Evolutionary conservation across 2,113 vertebrate genomes (phyloP).

Genomic region (Hydropotes inermis): DNA sequence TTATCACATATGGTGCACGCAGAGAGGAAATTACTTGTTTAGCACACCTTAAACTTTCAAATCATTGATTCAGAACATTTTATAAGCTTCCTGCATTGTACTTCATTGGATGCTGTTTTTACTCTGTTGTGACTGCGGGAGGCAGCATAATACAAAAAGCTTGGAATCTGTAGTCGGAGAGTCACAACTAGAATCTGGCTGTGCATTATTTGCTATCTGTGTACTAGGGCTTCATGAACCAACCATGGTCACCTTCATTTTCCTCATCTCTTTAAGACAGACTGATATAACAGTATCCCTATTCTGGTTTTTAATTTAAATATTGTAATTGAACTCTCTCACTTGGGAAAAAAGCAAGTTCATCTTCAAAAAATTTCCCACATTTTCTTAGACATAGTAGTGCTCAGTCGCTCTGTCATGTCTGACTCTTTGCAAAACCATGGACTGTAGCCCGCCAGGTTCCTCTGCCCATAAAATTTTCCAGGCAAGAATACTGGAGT

Average conservation of each 20-base stretch:
- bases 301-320: not conserved
- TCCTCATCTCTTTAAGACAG: not conserved
- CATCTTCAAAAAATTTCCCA: not conserved
- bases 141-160: slow-evolving; percentile 57
- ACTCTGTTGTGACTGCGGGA: slow-evolving; percentile 40
- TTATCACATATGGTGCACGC: not conserved
- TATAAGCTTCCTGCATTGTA: not conserved
- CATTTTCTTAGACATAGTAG: not conserved
- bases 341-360: not conserved
- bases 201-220: not conserved
- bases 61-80: not conserved
- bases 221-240: not conserved
- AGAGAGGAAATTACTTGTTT: slow-evolving; percentile 45
- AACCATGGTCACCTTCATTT: not conserved
- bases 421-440: not conserved
- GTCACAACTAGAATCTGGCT: not conserved
- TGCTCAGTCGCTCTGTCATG: not conserved
- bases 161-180: not conserved
- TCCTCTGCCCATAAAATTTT: not conserved
- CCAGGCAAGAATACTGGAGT: not conserved
- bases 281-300: not conserved
- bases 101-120: not conserved
- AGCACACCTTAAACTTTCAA: not conserved
- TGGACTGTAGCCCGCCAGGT: not conserved
- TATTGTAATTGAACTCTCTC: not conserved